These are phyloP conservation scores for Barnardius zonarius DNA, from an alignment of 2,113 vertebrate species.

Conservation along the genomic window DNA sequence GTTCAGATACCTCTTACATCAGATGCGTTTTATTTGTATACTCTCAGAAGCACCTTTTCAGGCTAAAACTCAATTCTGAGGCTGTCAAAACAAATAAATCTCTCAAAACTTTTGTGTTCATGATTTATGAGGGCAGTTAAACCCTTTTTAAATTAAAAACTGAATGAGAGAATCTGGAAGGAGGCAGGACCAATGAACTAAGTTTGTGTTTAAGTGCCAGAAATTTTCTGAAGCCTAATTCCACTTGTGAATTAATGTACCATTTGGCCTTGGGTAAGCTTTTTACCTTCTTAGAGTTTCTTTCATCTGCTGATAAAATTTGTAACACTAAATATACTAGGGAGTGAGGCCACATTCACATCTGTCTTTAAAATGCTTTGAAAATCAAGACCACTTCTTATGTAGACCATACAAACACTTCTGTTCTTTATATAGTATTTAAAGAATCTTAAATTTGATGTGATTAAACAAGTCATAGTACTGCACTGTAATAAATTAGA, in stretches of 20 bases:
- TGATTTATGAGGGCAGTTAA: slow-evolving; percentile 26
- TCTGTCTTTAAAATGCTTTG: neutral
- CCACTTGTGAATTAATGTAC: neutral
- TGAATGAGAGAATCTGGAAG: slow-evolving; percentile 8
- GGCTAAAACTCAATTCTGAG: neutral
- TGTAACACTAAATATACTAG: neutral
- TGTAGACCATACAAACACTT: neutral
- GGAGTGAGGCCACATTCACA: neutral
- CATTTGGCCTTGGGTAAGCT: neutral
- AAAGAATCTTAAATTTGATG: neutral
- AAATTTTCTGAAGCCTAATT: slow-evolving; percentile 22
- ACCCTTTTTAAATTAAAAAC: neutral
- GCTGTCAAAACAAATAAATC: neutral
- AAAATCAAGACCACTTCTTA: neutral
- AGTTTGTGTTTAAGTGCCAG: neutral
- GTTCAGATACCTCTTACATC: neutral
- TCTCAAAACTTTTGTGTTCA: neutral
- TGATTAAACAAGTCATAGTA: neutral
- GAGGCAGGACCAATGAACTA: neutral
- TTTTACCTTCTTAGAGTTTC: neutral
- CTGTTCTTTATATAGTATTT: neutral
- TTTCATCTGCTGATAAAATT: neutral
- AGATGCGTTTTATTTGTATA: neutral
- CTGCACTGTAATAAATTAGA: neutral
- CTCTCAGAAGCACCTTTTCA: neutral